Evolutionary conservation across 2,888 invertebrate species (phyloP).

Genomic region (Orgyia antiqua): DNA sequence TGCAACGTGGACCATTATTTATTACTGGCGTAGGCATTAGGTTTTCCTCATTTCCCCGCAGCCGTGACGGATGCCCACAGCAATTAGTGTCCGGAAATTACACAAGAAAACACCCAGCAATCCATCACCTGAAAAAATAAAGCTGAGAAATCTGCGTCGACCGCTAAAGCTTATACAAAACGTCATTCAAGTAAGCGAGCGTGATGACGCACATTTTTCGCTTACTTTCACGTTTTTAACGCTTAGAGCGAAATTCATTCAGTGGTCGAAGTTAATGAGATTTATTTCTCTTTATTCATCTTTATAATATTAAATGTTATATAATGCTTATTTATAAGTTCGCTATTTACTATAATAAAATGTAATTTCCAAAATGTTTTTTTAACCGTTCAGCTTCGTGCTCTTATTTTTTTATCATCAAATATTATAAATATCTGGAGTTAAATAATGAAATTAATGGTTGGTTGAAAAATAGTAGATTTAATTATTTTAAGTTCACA

Average conservation of each 20-base stretch:
- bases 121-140: conserved; percentile 73
- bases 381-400: no score
- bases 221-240: conserved; percentile 7
- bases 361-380: no score
- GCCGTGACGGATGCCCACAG: conserved; percentile 67
- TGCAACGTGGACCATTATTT: conserved; percentile 35
- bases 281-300: conserved; percentile 1
- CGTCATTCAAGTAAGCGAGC: conserved; percentile 24
- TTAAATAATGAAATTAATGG: no score
- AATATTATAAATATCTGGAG: no score
- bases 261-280: conserved; percentile 11
- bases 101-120: conserved; percentile 69
- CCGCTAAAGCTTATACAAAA: conserved; percentile 50
- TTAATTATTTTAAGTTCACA: no score
- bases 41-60: conserved; percentile 51
- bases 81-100: conserved; percentile 76
- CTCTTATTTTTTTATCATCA: no score
- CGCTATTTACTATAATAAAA: no score
- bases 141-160: conserved; percentile 62
- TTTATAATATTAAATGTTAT: no score
- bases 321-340: no score
- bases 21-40: conserved; percentile 41
- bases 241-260: conserved; percentile 4
- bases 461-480: no score
- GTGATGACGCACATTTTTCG: conserved; percentile 18